Evolutionary conservation across 2,888 invertebrate genomes (phyloP).

Genomic region (Rapana venosa): DNA sequence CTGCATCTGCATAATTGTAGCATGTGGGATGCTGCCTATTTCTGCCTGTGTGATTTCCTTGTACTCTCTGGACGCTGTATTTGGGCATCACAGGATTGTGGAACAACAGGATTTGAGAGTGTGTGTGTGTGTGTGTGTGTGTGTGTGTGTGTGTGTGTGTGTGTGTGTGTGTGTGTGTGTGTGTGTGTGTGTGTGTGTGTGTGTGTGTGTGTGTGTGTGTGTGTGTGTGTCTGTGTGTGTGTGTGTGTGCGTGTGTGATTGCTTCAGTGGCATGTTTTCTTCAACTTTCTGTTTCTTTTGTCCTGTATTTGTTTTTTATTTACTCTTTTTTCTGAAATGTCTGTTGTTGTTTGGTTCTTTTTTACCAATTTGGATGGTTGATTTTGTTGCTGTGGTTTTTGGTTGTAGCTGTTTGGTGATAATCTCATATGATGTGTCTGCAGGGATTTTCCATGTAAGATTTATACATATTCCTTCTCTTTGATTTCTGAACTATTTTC

Average conservation of each 20-base stretch:
- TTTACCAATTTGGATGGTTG: too few species aligned
- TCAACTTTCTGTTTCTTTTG: not conserved
- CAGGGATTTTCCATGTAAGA: too few species aligned
- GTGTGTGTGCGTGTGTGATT: not conserved
- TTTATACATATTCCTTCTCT: too few species aligned
- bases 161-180: not conserved
- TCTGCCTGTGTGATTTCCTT: not conserved
- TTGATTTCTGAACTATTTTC: too few species aligned
- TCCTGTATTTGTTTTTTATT: too few species aligned
- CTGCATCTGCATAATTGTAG: not conserved
- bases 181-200: slow-evolving; percentile 8
- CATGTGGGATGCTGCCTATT: not conserved
- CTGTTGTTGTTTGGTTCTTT: too few species aligned
- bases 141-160: not conserved
- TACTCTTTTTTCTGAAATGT: too few species aligned
- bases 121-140: not conserved
- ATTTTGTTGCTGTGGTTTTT: too few species aligned
- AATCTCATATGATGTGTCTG: too few species aligned
- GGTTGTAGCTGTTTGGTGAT: too few species aligned
- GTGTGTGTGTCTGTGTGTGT: not conserved
- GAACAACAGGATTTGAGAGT: not conserved
- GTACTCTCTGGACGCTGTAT: not conserved
- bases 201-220: not conserved
- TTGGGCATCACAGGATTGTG: too few species aligned
- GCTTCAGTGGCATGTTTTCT: not conserved